These are phyloP conservation scores for Pteronotus mesoamericanus DNA, from an alignment of 2,797 vertebrate genomes.

Conservation along the genomic window DNA sequence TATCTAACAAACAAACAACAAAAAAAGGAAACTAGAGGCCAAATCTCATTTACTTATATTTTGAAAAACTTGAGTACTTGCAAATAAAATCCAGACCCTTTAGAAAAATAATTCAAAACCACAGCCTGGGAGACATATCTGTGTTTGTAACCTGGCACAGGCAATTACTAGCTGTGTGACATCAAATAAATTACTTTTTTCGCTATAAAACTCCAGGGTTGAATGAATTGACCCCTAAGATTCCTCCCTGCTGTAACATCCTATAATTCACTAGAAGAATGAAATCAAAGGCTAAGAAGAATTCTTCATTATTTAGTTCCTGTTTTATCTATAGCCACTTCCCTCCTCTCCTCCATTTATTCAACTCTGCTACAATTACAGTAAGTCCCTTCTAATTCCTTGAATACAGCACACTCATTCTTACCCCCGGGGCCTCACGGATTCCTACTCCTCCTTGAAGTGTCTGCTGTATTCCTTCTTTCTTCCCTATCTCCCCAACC, in stretches of 20 bases:
- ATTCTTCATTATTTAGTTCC: neutral
- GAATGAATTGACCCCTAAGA: neutral
- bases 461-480: neutral
- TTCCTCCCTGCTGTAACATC: neutral
- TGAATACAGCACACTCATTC: neutral
- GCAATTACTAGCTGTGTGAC: neutral
- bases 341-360: neutral
- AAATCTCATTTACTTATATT: conserved; percentile 10
- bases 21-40: neutral
- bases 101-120: conserved; percentile 11
- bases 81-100: conserved; percentile 32
- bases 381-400: neutral
- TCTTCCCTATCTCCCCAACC: neutral
- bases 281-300: conserved; percentile 7
- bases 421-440: neutral
- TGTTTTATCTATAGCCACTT: neutral
- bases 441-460: neutral
- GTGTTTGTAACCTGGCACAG: neutral
- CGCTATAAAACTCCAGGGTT: neutral
- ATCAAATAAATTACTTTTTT: conserved; percentile 3
- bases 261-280: conserved; percentile 8
- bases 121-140: neutral
- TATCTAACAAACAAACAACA: neutral
- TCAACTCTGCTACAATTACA: neutral
- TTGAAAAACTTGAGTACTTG: neutral